Percentiles rank a stretch among this genome's conserved stretches.
phyloP scores from a whole-genome alignment of 2,113 vertebrate species.

The Terrapene triunguis region DNA sequence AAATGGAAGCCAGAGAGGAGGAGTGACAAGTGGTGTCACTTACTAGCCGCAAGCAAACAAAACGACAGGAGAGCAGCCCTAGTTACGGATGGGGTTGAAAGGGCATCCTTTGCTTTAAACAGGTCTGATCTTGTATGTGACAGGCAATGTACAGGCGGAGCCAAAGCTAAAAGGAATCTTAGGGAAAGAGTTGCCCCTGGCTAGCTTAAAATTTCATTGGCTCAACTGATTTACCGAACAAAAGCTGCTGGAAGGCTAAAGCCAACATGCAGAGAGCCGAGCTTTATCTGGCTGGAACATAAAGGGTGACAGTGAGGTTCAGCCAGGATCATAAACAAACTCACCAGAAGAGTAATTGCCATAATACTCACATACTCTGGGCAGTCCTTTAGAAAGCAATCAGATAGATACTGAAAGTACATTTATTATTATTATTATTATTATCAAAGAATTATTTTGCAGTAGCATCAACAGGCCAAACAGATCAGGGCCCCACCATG shows the following conservation, averaged over 20 bases:
- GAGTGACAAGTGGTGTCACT: neutral
- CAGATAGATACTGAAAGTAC: rapidly evolving
- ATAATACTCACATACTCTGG: neutral
- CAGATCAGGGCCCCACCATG: neutral
- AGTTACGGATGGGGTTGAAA: neutral
- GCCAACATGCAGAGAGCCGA: neutral
- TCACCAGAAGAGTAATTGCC: neutral
- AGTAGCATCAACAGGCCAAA: neutral
- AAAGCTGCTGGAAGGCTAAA: neutral
- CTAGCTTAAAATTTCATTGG: neutral
- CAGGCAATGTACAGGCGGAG: neutral
- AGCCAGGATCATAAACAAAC: neutral
- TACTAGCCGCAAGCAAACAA: neutral
- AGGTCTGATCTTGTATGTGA: neutral
- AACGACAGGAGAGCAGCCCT: neutral
- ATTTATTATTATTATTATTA: neutral
- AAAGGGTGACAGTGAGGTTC: rapidly evolving
- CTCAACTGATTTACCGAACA: neutral
- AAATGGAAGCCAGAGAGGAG: neutral
- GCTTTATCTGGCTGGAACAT: neutral
- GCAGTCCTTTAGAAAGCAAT: neutral
- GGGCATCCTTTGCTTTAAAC: neutral
- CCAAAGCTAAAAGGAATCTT: rapidly evolving
- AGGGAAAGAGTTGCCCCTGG: neutral
- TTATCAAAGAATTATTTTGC: neutral